phyloP scores from a whole-genome alignment of 2,113 vertebrate species.

The Eulacestoma nigropectus region DNA sequence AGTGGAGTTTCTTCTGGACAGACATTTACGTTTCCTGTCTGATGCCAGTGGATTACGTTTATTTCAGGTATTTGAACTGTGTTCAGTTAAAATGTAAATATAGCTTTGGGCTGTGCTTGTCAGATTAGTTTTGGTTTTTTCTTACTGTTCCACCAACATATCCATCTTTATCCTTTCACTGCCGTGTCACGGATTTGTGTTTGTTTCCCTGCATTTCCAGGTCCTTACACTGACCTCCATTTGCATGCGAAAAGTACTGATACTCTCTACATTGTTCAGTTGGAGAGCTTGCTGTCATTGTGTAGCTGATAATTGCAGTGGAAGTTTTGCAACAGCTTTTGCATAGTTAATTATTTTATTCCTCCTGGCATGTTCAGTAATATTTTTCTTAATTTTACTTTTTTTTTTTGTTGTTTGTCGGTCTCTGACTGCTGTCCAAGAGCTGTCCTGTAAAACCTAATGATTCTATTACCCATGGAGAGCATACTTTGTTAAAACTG shows the following conservation, averaged over 20 bases:
- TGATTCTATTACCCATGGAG: background rate
- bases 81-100: background rate
- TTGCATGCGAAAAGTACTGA: background rate
- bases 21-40: slow-evolving; percentile 85
- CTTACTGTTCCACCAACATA: background rate
- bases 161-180: background rate
- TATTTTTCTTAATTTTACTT: background rate
- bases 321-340: background rate
- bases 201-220: background rate
- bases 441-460: background rate
- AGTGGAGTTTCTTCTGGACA: slow-evolving; percentile 90
- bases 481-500: background rate
- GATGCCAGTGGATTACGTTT: slow-evolving; percentile 85
- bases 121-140: background rate
- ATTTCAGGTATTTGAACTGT: slow-evolving; percentile 84
- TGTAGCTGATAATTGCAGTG: background rate
- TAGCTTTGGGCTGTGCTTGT: background rate
- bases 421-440: background rate
- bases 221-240: background rate
- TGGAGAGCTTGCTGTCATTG: background rate
- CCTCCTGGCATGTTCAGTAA: background rate
- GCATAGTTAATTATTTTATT: background rate
- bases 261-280: background rate
- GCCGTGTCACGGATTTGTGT: background rate
- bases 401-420: background rate